Conservation (phyloP, 2,797 vertebrate genomes). For the Rhinatrema bivittatum region DNA sequence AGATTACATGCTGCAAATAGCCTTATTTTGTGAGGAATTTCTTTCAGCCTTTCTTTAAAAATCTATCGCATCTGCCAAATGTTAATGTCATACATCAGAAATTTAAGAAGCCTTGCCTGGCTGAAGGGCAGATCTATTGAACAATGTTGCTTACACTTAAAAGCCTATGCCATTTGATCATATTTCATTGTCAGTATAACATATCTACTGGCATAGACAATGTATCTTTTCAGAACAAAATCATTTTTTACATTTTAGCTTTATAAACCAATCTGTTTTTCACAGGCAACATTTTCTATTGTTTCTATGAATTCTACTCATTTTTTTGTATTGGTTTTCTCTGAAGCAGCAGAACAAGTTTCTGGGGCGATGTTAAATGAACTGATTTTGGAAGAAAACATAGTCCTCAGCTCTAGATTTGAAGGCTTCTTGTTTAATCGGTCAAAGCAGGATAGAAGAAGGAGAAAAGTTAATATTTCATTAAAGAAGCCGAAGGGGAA, state of each 20-base stretch:
- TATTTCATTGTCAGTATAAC: background rate
- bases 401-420: too few relatives aligned
- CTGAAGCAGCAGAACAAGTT: too few relatives aligned
- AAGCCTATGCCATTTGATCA: background rate
- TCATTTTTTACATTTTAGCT: background rate
- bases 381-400: too few relatives aligned
- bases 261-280: background rate
- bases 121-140: constrained; percentile 16
- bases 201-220: constrained; percentile 1
- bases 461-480: too few relatives aligned
- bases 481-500: too few relatives aligned
- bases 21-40: background rate
- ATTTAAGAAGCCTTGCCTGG: constrained; percentile 7
- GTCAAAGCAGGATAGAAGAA: too few relatives aligned
- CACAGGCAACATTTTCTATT: background rate
- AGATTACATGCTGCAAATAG: background rate
- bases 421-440: too few relatives aligned
- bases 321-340: too few relatives aligned
- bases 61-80: background rate
- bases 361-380: too few relatives aligned
- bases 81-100: constrained; percentile 11
- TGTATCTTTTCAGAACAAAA: background rate
- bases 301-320: background rate
- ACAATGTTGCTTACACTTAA: background rate
- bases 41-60: constrained; percentile 3